Evolutionary conservation across 2,797 vertebrate genomes (phyloP), one percentile per base, ranked within the genome.

Genomic region (Syncerus caffer): DNA sequence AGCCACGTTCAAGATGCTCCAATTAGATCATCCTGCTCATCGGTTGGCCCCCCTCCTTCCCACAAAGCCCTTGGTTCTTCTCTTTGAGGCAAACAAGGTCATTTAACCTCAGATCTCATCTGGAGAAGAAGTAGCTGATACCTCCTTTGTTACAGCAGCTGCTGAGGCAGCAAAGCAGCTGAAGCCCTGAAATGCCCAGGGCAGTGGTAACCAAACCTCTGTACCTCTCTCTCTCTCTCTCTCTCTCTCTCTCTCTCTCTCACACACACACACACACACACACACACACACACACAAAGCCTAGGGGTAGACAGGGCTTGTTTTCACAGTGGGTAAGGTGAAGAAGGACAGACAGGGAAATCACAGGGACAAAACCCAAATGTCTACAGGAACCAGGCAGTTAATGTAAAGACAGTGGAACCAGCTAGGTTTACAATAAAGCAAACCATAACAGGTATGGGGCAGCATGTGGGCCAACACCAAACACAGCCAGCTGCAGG

Each of bases 21-120:
- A 64, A 47, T 45, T n/a, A 51, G 58, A 51, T 58, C 17, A 34
- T 34, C n/a, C 80, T 85, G 82, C 17, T 53, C 10, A 15, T 16
- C 7, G 5, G 15, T 12, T 17, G 57, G 25, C 7, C 34, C 9
- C 4, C 17, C 11, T 14, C 34, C 13, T 53, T 45, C 42, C 34
- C 71, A 80, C 19, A 64, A 57, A 53, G 93, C 34, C 51, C n/a
- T 23, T 50, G 51, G 60, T 53, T 93, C 50, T 84, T 85, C 55
- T 96, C 79, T 80, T 42, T 53, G 85, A 89, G 82, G 85, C 47
- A 95, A 67, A 92, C 86, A 92, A 64, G 90, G 47, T 76, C 93
- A 74, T 86, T n/a, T 29, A 50, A 53, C 83, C 76, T 97, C 47
- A 34, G 78, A 16, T 93, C 64, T 85, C 92, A 60, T 78, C 47